Conservation (phyloP, 92 coral and sea anemone genomes). For the Epizoanthus ramosus region DNA sequence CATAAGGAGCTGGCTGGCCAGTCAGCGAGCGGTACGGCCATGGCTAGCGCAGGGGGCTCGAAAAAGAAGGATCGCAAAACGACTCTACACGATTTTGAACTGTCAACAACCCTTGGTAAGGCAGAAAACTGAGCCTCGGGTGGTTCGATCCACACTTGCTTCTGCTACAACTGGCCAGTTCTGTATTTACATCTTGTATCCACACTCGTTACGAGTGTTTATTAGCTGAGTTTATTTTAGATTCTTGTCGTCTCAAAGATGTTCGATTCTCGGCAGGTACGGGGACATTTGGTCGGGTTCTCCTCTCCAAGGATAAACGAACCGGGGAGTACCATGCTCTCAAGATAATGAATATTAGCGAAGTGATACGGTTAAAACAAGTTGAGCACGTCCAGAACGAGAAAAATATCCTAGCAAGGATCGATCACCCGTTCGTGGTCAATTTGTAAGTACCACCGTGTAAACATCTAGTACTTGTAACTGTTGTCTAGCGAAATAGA, state of each 20-base stretch:
- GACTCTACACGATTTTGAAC: conserved; percentile 83
- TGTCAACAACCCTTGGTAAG: conserved; percentile 95
- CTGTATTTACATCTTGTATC: conserved; percentile 39
- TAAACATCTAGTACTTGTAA: conserved; percentile 5
- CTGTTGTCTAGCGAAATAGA: conserved; percentile 35
- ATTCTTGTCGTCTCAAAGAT: background rate
- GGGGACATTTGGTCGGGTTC: conserved; percentile 97
- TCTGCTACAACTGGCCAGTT: background rate
- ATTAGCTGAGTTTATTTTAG: conserved; percentile 33
- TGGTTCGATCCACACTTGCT: conserved; percentile 10
- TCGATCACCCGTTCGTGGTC: conserved; percentile 96
- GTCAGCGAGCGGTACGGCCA: conserved; percentile 35
- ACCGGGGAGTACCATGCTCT: conserved; percentile 88
- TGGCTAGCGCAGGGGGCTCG: conserved; percentile 72
- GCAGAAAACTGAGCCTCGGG: background rate
- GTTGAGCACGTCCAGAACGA: conserved; percentile 99
- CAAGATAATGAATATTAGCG: conserved; percentile 96
- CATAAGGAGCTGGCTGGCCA: conserved; percentile 16
- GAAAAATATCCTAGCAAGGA: conserved; percentile 84
- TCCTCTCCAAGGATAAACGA: conserved; percentile 79
- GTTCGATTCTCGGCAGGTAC: conserved; percentile 72
- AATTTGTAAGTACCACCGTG: conserved; percentile 82
- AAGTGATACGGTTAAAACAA: conserved; percentile 96
- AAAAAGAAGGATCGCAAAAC: conserved; percentile 83
- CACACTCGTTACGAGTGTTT: conserved; percentile 25